Percentiles rank a stretch among this genome's conserved stretches.
Conservation (phyloP, 2,888 invertebrate species). For the Coelinius sp. region DNA sequence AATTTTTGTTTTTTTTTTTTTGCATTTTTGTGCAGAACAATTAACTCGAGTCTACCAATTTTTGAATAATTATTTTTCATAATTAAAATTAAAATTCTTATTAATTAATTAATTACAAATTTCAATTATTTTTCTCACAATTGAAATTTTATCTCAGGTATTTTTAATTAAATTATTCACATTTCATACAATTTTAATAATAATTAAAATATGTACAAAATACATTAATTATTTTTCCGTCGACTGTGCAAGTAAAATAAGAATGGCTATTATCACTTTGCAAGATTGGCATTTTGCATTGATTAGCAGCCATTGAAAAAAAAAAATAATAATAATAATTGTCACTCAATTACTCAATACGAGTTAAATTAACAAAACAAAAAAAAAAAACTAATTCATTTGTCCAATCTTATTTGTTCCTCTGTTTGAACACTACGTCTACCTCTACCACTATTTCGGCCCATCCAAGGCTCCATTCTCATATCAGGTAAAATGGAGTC, state of each 20-base stretch:
- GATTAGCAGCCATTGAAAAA: constrained; percentile 56
- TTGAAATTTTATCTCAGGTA: constrained; percentile 1
- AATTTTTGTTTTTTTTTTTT: too few species aligned
- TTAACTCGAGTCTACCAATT: constrained; percentile 8
- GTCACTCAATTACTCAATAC: constrained; percentile 44
- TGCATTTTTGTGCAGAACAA: too few species aligned
- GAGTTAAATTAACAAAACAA: constrained; percentile 35
- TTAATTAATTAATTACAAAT: too few species aligned
- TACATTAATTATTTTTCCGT: background rate
- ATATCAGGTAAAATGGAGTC: constrained; percentile 85
- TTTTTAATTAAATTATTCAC: too few species aligned
- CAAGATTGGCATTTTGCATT: constrained; percentile 57
- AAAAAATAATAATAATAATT: constrained; percentile 37
- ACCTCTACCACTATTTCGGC: constrained; percentile 75
- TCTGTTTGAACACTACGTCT: constrained; percentile 67
- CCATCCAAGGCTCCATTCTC: constrained; percentile 86
- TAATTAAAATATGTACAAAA: too few species aligned
- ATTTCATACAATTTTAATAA: too few species aligned
- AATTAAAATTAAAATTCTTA: too few species aligned
- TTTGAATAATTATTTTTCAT: background rate
- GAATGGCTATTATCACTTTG: constrained; percentile 48
- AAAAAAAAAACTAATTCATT: constrained; percentile 45
- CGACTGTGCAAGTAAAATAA: background rate
- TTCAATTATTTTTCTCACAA: too few species aligned
- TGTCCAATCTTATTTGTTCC: constrained; percentile 61